Conservation (phyloP, 2,113 vertebrate species). For the Aegotheles bennettii region DNA sequence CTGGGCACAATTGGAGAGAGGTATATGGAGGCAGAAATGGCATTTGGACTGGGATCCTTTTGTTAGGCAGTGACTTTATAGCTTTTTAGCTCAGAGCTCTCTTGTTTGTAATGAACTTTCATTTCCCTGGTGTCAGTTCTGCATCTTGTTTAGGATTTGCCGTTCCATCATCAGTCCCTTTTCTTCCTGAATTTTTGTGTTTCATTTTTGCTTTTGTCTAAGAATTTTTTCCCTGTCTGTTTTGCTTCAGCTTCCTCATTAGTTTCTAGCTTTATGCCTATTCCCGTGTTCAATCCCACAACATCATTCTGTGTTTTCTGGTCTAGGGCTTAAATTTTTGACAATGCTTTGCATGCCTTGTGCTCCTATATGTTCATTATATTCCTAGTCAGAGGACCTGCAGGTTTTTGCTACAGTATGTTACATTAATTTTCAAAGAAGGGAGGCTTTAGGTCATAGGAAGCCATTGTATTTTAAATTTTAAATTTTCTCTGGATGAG, state of each 20-base stretch:
- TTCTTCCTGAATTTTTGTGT: neutral
- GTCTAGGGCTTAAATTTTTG: neutral
- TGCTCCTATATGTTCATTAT: neutral
- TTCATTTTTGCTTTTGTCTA: neutral
- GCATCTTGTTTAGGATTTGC: neutral
- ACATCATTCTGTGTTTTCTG: neutral
- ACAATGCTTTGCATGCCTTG: neutral
- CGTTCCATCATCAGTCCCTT: neutral
- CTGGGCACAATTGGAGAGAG: neutral
- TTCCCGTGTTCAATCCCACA: rapidly evolving
- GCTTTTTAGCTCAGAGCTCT: neutral
- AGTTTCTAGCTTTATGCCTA: neutral
- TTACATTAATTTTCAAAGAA: neutral
- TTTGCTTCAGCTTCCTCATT: neutral
- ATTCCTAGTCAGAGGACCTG: neutral
- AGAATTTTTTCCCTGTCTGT: neutral
- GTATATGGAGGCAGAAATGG: neutral
- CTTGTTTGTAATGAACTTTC: neutral
- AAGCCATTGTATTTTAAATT: neutral
- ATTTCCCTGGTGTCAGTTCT: neutral
- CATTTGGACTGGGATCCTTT: neutral
- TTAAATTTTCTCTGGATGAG: neutral
- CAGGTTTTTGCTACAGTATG: neutral
- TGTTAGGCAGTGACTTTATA: neutral
- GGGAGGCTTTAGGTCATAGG: neutral